These are phyloP conservation scores for Muschampia plurimacula DNA, from an alignment of 2,888 invertebrate genomes.

Conservation along the genomic window DNA sequence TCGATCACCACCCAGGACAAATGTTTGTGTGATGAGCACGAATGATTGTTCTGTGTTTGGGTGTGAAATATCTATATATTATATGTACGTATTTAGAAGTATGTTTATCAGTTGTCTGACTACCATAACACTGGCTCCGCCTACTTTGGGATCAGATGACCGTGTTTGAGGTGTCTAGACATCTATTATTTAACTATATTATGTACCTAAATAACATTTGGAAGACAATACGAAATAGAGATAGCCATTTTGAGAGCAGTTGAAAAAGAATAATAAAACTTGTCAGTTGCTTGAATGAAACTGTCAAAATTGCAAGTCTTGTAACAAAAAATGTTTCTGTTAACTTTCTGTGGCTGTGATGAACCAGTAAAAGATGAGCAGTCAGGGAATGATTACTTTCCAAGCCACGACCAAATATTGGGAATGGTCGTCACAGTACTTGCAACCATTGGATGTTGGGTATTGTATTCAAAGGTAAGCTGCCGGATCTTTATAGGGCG, in stretches of 20 bases:
- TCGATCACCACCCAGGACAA: no score
- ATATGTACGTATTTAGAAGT: no score
- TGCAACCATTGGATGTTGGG: constrained; percentile 64
- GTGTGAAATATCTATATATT: no score
- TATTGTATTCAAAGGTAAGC: constrained; percentile 63
- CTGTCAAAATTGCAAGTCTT: constrained; percentile 32
- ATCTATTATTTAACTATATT: no score
- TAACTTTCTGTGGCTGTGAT: constrained; percentile 67
- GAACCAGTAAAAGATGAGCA: constrained; percentile 53
- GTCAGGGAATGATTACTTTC: constrained; percentile 58
- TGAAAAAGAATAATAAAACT: not conserved
- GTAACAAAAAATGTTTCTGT: constrained; percentile 25
- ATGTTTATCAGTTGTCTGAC: no score
- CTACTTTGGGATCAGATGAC: no score
- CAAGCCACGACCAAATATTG: constrained; percentile 68
- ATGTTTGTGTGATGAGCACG: no score
- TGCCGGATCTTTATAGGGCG: no score
- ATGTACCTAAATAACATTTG: no score
- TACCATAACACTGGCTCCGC: no score
- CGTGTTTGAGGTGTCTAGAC: no score
- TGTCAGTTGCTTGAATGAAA: not conserved
- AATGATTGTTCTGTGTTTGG: no score
- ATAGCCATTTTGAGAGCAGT: not conserved
- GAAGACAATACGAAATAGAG: not conserved
- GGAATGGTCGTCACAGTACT: constrained; percentile 72